Conservation (phyloP, 2,113 vertebrate genomes). For the Tetrax tetrax region DNA sequence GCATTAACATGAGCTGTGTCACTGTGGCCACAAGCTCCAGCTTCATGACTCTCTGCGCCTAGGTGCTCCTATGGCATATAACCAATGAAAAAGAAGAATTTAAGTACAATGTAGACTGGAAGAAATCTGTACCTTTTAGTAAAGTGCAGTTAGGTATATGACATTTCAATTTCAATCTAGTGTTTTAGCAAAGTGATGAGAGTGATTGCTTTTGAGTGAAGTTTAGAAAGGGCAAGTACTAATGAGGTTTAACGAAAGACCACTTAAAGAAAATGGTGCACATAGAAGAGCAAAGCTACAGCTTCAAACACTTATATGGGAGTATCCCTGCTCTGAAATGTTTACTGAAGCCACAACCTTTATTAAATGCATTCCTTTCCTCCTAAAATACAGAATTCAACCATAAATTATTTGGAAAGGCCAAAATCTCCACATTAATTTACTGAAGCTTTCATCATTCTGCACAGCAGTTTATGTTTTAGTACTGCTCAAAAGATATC, state of each 20-base stretch:
- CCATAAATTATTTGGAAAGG: slow-evolving; percentile 73
- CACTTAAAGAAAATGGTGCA: not conserved
- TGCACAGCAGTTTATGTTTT: slow-evolving; percentile 57
- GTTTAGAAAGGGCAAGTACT: not conserved
- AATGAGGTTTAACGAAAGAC: slow-evolving; percentile 50
- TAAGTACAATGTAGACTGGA: not conserved
- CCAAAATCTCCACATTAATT: slow-evolving; percentile 64
- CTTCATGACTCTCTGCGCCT: not conserved
- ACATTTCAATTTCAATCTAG: not conserved
- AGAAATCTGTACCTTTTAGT: not conserved
- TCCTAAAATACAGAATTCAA: slow-evolving; percentile 57
- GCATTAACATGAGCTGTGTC: not conserved
- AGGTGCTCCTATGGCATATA: not conserved
- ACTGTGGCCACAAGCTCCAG: not conserved
- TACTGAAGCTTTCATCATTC: slow-evolving; percentile 63
- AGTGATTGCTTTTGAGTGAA: not conserved
- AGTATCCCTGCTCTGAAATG: not conserved
- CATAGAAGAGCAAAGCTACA: slow-evolving; percentile 30
- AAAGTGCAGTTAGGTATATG: not conserved
- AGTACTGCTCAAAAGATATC: slow-evolving; percentile 68
- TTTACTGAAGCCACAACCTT: slow-evolving; percentile 61
- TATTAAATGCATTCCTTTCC: slow-evolving; percentile 63
- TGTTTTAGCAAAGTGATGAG: not conserved
- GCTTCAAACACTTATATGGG: slow-evolving; percentile 24
- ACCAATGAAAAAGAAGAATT: not conserved